phyloP scores from a whole-genome alignment of 2,113 vertebrate species.

The Balaenoptera acutorostrata region DNA sequence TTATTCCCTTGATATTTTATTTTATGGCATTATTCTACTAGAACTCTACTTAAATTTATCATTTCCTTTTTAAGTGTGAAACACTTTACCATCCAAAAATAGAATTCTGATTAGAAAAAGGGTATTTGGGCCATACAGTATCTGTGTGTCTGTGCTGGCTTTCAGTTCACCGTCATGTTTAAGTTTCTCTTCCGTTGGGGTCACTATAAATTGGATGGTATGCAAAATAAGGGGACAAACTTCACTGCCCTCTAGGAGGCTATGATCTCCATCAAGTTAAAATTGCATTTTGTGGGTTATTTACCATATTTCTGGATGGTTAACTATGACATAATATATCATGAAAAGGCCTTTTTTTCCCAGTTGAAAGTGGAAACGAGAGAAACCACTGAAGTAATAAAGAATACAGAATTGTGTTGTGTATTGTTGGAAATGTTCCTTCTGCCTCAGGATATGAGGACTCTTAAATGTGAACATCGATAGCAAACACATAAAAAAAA shows the following conservation, averaged over 20 bases:
- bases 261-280: neutral
- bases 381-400: constrained; percentile 57
- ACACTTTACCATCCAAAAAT: neutral
- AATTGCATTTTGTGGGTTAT: neutral
- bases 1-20: neutral
- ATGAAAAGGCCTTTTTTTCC: neutral
- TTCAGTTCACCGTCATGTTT: neutral
- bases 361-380: constrained; percentile 28
- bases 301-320: constrained; percentile 14
- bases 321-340: neutral
- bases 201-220: neutral
- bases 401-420: constrained; percentile 17
- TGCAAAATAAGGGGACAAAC: neutral
- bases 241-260: neutral
- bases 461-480: constrained; percentile 19
- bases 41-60: neutral
- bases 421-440: constrained; percentile 10
- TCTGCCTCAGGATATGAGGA: constrained; percentile 22
- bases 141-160: neutral
- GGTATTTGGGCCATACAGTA: neutral
- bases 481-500: constrained; percentile 31
- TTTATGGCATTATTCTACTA: neutral
- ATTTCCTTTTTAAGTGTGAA: neutral
- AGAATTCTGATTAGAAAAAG: neutral
- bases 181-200: neutral